Conservation (phyloP, 1,140 invertebrate genomes). For the Bombyx mandarina region DNA sequence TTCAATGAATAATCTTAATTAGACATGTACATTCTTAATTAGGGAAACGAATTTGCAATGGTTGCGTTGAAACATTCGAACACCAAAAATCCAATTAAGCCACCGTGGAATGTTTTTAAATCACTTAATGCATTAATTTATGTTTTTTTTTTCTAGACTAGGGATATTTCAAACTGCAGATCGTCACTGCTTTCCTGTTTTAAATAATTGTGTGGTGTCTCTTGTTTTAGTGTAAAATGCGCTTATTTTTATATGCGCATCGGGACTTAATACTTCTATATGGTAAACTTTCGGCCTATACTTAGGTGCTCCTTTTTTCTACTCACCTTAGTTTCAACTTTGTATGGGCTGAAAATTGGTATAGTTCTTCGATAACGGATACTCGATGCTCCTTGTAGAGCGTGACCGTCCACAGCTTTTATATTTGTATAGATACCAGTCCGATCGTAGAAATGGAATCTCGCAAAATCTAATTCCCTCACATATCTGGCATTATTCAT, state of each 20-base stretch:
- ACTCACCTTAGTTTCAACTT: slow-evolving; percentile 80
- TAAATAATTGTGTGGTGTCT: too few species aligned
- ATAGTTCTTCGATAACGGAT: slow-evolving; percentile 85
- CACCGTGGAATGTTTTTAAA: too few species aligned
- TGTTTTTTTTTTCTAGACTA: too few species aligned
- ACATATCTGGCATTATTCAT: slow-evolving; percentile 92
- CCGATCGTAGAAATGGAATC: slow-evolving; percentile 83
- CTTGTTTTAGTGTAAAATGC: too few species aligned
- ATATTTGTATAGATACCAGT: slow-evolving; percentile 78
- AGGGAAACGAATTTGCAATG: background rate
- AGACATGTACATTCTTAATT: background rate
- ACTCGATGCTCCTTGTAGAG: slow-evolving; percentile 80
- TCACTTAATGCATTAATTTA: too few species aligned
- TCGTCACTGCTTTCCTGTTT: too few species aligned
- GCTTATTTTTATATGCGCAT: too few species aligned
- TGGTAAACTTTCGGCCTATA: too few species aligned
- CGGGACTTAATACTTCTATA: too few species aligned
- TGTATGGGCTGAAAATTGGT: slow-evolving; percentile 81
- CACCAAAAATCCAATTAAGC: too few species aligned
- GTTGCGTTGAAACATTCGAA: background rate
- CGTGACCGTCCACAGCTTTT: slow-evolving; percentile 72
- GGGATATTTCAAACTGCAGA: too few species aligned
- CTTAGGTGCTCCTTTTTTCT: background rate
- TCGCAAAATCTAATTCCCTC: slow-evolving; percentile 86
- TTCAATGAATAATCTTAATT: too few species aligned